These are phyloP conservation scores for Ophonus ardosiacus DNA, from an alignment of 2,888 invertebrate species.

Conservation along the genomic window DNA sequence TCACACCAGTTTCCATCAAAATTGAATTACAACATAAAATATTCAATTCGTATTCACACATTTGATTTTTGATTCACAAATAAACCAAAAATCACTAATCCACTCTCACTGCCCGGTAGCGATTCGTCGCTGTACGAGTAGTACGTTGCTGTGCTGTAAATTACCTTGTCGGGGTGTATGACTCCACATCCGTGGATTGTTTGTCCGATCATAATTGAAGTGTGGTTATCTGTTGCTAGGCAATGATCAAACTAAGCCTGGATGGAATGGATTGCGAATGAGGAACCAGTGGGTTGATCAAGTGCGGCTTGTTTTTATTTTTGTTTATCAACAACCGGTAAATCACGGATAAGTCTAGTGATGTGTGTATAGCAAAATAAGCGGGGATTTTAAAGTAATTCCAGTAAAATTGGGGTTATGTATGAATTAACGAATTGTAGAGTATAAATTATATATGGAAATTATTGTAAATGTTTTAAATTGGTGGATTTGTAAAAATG, in stretches of 20 bases:
- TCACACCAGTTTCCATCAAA: background rate
- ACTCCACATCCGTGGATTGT: background rate
- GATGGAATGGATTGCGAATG: background rate
- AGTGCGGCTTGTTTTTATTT: conserved; percentile 11
- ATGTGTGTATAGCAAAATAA: background rate
- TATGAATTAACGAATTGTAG: too few relatives aligned
- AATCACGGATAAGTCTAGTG: background rate
- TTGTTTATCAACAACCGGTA: conserved; percentile 15
- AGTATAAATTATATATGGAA: too few relatives aligned
- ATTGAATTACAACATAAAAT: conserved; percentile 2
- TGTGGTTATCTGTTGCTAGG: conserved; percentile 12
- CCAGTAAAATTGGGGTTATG: too few relatives aligned
- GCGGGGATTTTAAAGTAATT: background rate
- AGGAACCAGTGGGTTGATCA: background rate
- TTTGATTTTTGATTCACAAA: background rate
- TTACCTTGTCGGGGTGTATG: background rate
- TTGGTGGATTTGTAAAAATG: too few relatives aligned
- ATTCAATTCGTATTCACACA: background rate
- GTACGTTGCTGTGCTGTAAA: background rate
- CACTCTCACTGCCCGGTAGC: background rate
- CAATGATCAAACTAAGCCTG: background rate
- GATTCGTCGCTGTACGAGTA: background rate
- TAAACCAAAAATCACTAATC: background rate
- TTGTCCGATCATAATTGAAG: conserved; percentile 34
- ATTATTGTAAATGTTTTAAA: too few relatives aligned